These are phyloP conservation scores for Turdus rufiventris DNA, from an alignment of 2,113 vertebrate genomes.

Conservation along the genomic window DNA sequence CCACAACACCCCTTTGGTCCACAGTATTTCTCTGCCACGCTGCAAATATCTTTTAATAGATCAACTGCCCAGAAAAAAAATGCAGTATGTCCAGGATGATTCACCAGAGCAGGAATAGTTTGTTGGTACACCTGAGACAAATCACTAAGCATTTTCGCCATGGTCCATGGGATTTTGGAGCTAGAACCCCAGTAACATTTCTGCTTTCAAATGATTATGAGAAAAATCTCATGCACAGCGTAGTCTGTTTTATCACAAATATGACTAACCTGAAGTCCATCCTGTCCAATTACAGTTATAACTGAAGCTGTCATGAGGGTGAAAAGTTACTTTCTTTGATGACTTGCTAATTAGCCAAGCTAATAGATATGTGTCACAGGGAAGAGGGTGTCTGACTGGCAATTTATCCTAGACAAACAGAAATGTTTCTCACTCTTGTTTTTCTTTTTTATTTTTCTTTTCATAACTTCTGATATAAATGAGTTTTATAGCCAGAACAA, in stretches of 20 bases:
- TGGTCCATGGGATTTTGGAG: background rate
- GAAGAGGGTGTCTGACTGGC: background rate
- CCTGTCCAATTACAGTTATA: background rate
- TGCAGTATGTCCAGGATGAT: background rate
- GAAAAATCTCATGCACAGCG: background rate
- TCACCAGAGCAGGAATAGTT: background rate
- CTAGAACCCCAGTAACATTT: background rate
- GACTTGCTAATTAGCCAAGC: conserved; percentile 38
- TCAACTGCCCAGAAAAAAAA: background rate
- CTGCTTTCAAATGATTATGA: background rate
- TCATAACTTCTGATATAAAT: background rate
- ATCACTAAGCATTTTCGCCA: background rate
- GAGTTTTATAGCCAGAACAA: background rate
- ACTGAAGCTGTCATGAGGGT: background rate
- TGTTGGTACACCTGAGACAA: background rate
- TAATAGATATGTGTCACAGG: background rate
- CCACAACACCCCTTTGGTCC: background rate
- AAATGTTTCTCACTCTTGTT: background rate
- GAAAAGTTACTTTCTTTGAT: conserved; percentile 2
- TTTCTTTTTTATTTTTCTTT: background rate
- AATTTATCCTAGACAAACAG: background rate
- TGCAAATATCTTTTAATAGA: background rate
- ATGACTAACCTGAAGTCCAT: background rate
- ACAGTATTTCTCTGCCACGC: background rate
- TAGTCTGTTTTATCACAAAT: background rate